Conservation (phyloP, 2,113 vertebrate genomes). For the Silurus asotus region DNA sequence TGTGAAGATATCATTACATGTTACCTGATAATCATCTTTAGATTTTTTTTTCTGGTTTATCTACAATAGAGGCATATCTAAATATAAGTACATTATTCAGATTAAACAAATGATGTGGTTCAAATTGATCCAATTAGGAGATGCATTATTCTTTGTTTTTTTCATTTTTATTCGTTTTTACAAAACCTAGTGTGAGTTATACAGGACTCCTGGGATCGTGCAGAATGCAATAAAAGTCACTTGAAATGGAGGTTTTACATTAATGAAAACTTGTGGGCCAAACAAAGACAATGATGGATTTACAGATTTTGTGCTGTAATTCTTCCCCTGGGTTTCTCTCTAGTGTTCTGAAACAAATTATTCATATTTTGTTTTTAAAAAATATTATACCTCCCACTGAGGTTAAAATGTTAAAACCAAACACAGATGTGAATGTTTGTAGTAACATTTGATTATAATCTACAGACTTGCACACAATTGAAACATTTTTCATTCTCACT, state of each 20-base stretch:
- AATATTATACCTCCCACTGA: neutral
- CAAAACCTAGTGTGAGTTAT: neutral
- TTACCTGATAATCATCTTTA: neutral
- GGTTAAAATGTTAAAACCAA: neutral
- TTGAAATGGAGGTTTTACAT: neutral
- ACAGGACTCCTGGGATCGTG: neutral
- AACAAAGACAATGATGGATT: neutral
- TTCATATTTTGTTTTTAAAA: neutral
- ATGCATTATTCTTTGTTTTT: neutral
- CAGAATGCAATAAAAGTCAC: neutral
- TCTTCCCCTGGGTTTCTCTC: neutral
- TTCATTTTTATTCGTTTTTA: neutral
- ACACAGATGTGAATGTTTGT: neutral
- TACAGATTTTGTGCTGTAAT: neutral
- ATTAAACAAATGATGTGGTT: neutral
- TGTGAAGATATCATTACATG: neutral
- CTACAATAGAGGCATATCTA: neutral
- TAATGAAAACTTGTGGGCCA: neutral
- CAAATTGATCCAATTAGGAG: neutral
- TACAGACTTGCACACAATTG: neutral
- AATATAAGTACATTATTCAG: neutral
- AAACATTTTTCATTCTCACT: neutral
- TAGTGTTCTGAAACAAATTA: neutral
- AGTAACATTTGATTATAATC: neutral
- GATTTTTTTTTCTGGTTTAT: neutral